Evolutionary conservation across 2,797 vertebrate genomes (phyloP).

Genomic region (Eremophila alpestris): DNA sequence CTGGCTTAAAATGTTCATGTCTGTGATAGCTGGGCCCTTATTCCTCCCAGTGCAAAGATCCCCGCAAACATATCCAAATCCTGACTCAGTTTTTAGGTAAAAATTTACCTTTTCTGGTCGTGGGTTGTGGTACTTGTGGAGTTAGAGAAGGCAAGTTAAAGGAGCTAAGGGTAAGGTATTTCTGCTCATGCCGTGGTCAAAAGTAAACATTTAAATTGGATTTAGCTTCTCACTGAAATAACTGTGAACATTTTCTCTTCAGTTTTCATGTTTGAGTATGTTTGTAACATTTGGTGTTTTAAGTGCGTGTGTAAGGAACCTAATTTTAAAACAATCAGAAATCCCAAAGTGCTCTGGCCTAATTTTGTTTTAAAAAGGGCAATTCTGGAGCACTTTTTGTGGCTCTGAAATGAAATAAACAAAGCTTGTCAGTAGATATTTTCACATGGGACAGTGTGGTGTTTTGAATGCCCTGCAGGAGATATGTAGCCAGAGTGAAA

Average conservation of each 20-base stretch:
- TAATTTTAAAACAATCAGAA: neutral
- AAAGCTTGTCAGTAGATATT: neutral
- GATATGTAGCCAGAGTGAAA: neutral
- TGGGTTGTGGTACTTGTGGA: neutral
- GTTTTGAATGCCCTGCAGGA: neutral
- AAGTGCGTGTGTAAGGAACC: neutral
- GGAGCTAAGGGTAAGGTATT: neutral
- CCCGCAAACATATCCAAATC: neutral
- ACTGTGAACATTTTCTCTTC: neutral
- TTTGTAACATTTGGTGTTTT: neutral
- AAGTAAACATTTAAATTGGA: conserved; percentile 1
- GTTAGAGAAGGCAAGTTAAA: neutral
- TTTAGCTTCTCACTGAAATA: conserved; percentile 6
- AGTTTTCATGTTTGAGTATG: neutral
- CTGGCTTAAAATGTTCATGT: neutral
- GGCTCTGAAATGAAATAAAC: neutral
- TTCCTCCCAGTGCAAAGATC: neutral
- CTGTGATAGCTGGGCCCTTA: neutral
- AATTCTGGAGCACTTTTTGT: neutral
- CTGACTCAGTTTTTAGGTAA: neutral
- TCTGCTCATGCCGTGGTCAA: neutral
- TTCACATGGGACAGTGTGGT: neutral
- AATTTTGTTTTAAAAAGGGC: neutral
- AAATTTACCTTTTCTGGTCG: neutral
- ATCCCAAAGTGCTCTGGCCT: neutral